Percentiles rank a stretch among this genome's conserved stretches.
Conservation (phyloP, 2,113 vertebrate species). For the Psilopsiagon aurifrons region DNA sequence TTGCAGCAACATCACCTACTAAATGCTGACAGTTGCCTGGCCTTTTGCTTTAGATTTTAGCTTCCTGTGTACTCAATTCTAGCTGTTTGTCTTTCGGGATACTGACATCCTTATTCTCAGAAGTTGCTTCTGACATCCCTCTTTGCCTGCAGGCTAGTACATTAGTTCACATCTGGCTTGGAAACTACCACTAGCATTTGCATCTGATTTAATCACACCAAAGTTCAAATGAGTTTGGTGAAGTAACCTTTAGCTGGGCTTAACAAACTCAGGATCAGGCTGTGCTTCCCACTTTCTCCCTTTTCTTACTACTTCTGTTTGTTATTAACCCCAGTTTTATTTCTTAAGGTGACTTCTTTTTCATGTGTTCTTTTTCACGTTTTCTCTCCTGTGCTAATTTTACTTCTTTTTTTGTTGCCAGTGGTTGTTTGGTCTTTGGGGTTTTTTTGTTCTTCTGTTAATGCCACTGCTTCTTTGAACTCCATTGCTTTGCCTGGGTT, state of each 20-base stretch:
- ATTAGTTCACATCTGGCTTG: background rate
- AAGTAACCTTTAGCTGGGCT: background rate
- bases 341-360: background rate
- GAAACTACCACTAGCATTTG: background rate
- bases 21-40: background rate
- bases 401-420: background rate
- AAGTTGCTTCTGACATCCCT: background rate
- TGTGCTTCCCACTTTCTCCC: background rate
- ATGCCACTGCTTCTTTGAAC: background rate
- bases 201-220: background rate
- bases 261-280: background rate
- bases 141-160: background rate
- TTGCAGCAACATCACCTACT: background rate
- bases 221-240: background rate
- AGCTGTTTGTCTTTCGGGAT: background rate
- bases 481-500: background rate
- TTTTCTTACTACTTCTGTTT: background rate
- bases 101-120: background rate
- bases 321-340: background rate
- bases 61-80: background rate
- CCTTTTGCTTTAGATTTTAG: background rate
- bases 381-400: background rate
- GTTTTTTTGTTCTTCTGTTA: background rate
- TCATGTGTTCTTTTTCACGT: background rate
- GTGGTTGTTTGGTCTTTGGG: background rate